A percentile compares a stretch with the other conserved stretches of the same genome.
Evolutionary conservation across 2,888 invertebrate genomes (phyloP).

Genomic region (Drosophila melanosoma): DNA sequence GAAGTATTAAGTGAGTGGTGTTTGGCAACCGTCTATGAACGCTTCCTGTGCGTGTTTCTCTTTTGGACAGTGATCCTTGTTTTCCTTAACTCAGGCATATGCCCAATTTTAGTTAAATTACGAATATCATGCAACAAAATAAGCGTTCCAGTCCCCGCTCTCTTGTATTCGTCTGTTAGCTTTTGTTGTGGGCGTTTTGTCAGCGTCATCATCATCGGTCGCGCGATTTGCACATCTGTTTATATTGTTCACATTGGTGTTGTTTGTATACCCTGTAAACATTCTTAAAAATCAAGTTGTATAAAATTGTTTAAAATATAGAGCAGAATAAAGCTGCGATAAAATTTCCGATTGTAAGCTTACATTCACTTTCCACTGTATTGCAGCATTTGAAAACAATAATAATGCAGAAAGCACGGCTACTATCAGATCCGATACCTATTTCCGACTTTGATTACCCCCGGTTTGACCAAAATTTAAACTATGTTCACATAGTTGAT

Average conservation of each 20-base stretch:
- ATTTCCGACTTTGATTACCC: not conserved
- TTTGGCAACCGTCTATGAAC: conserved; percentile 48
- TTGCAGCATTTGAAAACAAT: not conserved
- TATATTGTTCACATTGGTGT: conserved; percentile 44
- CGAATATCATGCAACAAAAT: conserved; percentile 27
- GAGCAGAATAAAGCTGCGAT: not conserved
- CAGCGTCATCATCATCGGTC: conserved; percentile 64
- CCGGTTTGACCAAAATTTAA: not conserved
- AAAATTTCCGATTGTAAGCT: not conserved
- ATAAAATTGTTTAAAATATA: not conserved
- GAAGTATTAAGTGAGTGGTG: conserved; percentile 10
- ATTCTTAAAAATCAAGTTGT: not conserved
- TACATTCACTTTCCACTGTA: no score
- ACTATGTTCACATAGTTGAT: not conserved
- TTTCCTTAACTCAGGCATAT: conserved; percentile 40
- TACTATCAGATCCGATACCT: not conserved
- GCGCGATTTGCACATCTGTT: conserved; percentile 66
- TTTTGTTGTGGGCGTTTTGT: conserved; percentile 64
- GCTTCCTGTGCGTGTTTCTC: conserved; percentile 73
- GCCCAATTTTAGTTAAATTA: conserved; percentile 45
- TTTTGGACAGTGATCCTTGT: conserved; percentile 60
- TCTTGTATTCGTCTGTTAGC: conserved; percentile 21
- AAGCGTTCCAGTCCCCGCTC: conserved; percentile 10
- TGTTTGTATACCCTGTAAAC: conserved; percentile 12
- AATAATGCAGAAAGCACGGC: not conserved